Evolutionary conservation across 2,113 vertebrate genomes (phyloP).

Genomic region (Periophthalmodon schlosseri): DNA sequence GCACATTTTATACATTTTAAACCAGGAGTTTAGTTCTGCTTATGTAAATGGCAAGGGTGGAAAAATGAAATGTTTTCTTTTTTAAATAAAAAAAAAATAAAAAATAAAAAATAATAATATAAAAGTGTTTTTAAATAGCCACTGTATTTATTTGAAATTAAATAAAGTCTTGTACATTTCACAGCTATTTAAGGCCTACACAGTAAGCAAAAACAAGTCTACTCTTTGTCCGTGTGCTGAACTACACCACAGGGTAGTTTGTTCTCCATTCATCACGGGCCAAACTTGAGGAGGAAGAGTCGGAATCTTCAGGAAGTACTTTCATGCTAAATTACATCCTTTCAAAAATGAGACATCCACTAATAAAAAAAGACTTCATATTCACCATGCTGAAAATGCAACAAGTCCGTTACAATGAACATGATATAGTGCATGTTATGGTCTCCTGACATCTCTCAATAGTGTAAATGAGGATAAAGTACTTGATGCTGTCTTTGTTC

Average conservation of each 20-base stretch:
- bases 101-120: not conserved
- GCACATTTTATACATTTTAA: no score
- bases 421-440: constrained; percentile 27
- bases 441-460: constrained; percentile 3
- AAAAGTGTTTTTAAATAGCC: constrained; percentile 66
- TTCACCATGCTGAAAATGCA: constrained; percentile 46
- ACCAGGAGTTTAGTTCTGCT: no score
- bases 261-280: constrained; percentile 8
- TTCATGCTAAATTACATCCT: constrained; percentile 36
- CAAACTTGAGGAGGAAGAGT: constrained; percentile 9
- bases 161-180: constrained; percentile 84
- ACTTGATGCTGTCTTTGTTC: constrained; percentile 14
- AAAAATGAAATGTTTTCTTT: not conserved
- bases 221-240: constrained; percentile 50
- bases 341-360: constrained; percentile 28
- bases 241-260: constrained; percentile 70
- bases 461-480: constrained; percentile 17
- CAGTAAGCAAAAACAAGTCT: constrained; percentile 86
- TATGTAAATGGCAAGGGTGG: not conserved
- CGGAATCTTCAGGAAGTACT: constrained; percentile 25
- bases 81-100: not conserved
- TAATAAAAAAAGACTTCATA: constrained; percentile 18
- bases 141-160: constrained; percentile 82
- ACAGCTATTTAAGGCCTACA: constrained; percentile 93
- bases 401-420: constrained; percentile 41